Base-by-base conservation (phyloP, 1,140 invertebrate genomes). In the Drosophila quadrilineata region DNA sequence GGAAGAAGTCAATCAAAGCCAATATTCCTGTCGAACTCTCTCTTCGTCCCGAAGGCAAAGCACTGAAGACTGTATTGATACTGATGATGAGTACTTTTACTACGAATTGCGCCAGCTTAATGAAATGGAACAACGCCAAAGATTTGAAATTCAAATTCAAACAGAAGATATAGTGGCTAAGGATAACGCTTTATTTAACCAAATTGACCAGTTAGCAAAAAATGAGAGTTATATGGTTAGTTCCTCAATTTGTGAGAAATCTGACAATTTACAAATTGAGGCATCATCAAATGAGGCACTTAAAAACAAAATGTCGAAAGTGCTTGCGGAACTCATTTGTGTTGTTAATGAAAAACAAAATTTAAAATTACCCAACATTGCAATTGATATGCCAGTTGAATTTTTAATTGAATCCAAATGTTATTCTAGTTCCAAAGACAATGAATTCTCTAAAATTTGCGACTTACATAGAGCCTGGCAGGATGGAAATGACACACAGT, bases 1-100 rank as follows among this genome's bases (percentile, higher is more conserved):
- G 64, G 95, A 96, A 63, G 96, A 97, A 52, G 96, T 97, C 75
- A 96, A 94, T 67, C 92, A 93, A 56, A 96, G 95, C 87, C 96
- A 95, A 2, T 94, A 96, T 90, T 96, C 95, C 0, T 96, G 94
- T 91, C 92, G 96, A 63, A 96, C 95, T 75, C 94, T 95, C 1
- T 97, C 95, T 0, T 96, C 95, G 3, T 97, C 96, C 1, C 92
- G 96, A 75, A 91, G 96, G 28, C 96, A 98, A 90, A 97, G 96
- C 87, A 97, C 96, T 0, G 96, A 97, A 90, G 96, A 98, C 72
- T 96, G 95, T 56, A 97, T 98, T 53, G 96, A 98, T 89, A 96
- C 95, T 33, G 96, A 98, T 90, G 96, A 98, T 84, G 96, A 97
- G 90, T 98, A 96, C 94, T 98, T 97, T 76, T 95, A 95, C 65